Evolutionary conservation across 2,113 vertebrate species (phyloP).

Genomic region (Dunckerocampus dactyliophorus): DNA sequence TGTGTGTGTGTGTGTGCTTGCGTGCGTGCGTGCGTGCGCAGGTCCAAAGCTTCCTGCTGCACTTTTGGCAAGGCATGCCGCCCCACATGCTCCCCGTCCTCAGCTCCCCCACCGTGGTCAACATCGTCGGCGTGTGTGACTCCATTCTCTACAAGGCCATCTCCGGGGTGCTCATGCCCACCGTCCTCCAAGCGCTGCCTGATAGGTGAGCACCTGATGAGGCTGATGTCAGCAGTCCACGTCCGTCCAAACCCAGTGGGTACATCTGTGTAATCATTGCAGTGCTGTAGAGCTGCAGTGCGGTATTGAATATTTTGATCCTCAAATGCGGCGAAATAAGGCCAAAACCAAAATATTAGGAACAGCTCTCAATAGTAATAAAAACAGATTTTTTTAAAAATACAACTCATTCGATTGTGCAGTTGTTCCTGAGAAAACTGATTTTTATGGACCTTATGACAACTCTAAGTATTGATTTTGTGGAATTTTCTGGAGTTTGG

Average conservation of each 20-base stretch:
- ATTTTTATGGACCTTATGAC: too few relatives aligned
- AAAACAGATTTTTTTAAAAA: too few relatives aligned
- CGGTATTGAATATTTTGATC: too few relatives aligned
- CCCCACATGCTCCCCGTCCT: conserved; percentile 97
- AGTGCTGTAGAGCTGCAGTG: too few relatives aligned
- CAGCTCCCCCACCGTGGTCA: conserved; percentile 92
- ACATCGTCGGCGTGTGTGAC: conserved; percentile 97
- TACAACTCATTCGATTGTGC: background rate
- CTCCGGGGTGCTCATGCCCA: conserved; percentile 98
- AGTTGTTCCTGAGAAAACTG: too few relatives aligned
- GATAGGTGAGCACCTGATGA: conserved; percentile 81
- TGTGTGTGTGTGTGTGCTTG: background rate
- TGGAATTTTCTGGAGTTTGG: too few relatives aligned
- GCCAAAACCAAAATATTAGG: background rate
- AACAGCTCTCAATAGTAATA: too few relatives aligned
- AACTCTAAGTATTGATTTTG: too few relatives aligned
- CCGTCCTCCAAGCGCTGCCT: conserved; percentile 92
- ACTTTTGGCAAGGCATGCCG: conserved; percentile 99
- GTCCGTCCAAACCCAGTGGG: background rate
- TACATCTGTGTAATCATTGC: background rate
- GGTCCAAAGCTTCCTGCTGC: conserved; percentile 99
- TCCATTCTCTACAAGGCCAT: conserved; percentile 99
- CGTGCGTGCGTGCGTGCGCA: conserved; percentile 52
- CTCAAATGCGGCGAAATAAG: too few relatives aligned
- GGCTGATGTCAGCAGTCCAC: too few relatives aligned